These are phyloP conservation scores for Anarrhichthys ocellatus DNA, from an alignment of 2,113 vertebrate genomes.

Conservation along the genomic window DNA sequence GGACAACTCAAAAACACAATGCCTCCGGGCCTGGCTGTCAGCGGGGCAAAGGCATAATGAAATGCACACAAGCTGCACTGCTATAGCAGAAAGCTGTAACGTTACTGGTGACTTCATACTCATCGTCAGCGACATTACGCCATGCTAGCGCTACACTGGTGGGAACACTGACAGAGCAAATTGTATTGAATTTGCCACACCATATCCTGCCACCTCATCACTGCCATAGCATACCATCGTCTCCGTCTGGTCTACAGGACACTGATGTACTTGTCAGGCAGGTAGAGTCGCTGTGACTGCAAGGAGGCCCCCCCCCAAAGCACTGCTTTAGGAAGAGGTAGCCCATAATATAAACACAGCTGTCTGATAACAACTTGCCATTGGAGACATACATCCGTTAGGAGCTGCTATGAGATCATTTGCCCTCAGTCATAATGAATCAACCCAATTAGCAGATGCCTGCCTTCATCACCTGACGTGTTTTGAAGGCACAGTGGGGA, in stretches of 20 bases:
- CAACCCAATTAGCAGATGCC: slow-evolving; percentile 14
- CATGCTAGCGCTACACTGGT: too few species aligned
- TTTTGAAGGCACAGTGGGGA: slow-evolving; percentile 3
- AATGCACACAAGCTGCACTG: too few species aligned
- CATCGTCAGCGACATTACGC: too few species aligned
- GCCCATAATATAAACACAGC: slow-evolving; percentile 2
- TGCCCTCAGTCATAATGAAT: slow-evolving; percentile 25
- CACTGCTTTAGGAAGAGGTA: slow-evolving; percentile 10
- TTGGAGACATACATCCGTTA: neutral
- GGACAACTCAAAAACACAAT: too few species aligned
- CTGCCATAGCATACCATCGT: neutral
- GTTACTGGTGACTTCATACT: too few species aligned
- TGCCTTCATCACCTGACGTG: neutral
- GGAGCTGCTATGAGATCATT: slow-evolving; percentile 8
- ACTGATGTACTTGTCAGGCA: slow-evolving; percentile 45
- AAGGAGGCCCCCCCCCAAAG: neutral
- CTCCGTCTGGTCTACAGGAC: slow-evolving; percentile 21
- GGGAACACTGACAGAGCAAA: too few species aligned
- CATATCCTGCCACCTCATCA: neutral
- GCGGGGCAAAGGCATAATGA: too few species aligned
- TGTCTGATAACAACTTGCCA: slow-evolving; percentile 17
- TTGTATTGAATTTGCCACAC: too few species aligned
- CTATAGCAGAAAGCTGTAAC: too few species aligned
- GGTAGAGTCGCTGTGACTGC: slow-evolving; percentile 36
- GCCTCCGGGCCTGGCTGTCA: too few species aligned